Percentiles rank a stretch among this genome's conserved stretches.
These are phyloP conservation scores for Lordiphosa stackelbergi DNA, from an alignment of 1,140 invertebrate genomes.

Conservation along the genomic window DNA sequence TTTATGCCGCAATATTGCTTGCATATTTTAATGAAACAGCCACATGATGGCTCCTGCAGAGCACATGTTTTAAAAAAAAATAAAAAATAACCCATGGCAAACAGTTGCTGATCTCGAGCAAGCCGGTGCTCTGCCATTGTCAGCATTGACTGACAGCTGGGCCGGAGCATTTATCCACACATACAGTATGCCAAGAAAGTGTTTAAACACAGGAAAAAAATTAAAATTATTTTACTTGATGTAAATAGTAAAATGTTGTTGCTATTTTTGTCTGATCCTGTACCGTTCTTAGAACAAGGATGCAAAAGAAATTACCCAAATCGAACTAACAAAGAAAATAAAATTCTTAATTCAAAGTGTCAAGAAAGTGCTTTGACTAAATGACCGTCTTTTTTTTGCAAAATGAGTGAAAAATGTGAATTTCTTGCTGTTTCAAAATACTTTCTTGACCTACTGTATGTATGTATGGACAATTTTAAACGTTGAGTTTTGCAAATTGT, in stretches of 20 bases:
- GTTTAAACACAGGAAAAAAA: no score
- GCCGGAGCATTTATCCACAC: conserved; percentile 31
- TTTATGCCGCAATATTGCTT: conserved; percentile 72
- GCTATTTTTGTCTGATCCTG: no score
- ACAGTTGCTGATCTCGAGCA: conserved; percentile 49
- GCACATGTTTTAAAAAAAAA: conserved; percentile 16
- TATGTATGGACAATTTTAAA: conserved; percentile 21
- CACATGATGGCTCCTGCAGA: conserved; percentile 52
- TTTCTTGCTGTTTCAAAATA: no score
- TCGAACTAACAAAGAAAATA: no score
- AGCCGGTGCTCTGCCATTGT: conserved; percentile 25
- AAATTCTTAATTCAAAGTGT: no score
- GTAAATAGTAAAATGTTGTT: no score
- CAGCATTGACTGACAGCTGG: conserved; percentile 47
- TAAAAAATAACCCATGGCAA: conserved; percentile 11
- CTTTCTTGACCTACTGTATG: not conserved
- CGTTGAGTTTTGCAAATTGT: conserved; percentile 26
- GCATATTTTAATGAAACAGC: conserved; percentile 72
- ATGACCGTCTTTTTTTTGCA: no score
- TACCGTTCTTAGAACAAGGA: no score
- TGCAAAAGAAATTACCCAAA: no score
- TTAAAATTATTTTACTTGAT: no score
- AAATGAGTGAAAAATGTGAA: no score
- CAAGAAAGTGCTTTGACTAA: no score
- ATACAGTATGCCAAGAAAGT: not conserved